Conservation (phyloP, 2,888 invertebrate genomes). For the Xestia sexstrigata region DNA sequence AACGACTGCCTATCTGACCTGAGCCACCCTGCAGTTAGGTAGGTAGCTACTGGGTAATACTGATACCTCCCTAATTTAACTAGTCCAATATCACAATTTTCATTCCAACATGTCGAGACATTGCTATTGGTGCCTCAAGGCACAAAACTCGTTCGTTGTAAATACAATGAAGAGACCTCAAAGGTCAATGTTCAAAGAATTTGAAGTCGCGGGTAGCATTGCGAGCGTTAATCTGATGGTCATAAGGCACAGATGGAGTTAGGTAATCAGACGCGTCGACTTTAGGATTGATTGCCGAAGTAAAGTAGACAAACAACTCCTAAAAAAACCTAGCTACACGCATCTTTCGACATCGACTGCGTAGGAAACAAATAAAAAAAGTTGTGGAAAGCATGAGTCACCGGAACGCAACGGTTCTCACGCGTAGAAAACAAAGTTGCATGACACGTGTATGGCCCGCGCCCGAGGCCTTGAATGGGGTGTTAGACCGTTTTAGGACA, state of each 20-base stretch:
- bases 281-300: not conserved
- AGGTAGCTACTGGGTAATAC: not conserved
- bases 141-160: not conserved
- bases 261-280: slow-evolving; percentile 1
- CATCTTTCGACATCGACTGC: not conserved
- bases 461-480: not conserved
- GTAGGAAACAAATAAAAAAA: not conserved
- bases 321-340: not conserved
- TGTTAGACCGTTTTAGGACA: not conserved
- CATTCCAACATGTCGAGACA: not conserved
- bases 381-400: not conserved
- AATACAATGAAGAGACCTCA: not conserved
- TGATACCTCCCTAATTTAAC: not conserved
- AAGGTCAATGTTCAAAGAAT: slow-evolving; percentile 14
- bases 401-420: not conserved
- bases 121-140: not conserved
- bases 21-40: no score
- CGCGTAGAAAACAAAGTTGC: not conserved
- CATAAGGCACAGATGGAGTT: not conserved
- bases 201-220: not conserved
- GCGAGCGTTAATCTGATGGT: slow-evolving; percentile 4
- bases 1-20: not conserved
- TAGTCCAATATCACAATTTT: not conserved
- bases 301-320: not conserved
- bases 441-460: not conserved